A percentile compares a stretch with the other conserved stretches of the same genome.
These are phyloP conservation scores for Triplophysa bombifrons DNA, from an alignment of 2,797 vertebrate genomes.

Conservation along the genomic window DNA sequence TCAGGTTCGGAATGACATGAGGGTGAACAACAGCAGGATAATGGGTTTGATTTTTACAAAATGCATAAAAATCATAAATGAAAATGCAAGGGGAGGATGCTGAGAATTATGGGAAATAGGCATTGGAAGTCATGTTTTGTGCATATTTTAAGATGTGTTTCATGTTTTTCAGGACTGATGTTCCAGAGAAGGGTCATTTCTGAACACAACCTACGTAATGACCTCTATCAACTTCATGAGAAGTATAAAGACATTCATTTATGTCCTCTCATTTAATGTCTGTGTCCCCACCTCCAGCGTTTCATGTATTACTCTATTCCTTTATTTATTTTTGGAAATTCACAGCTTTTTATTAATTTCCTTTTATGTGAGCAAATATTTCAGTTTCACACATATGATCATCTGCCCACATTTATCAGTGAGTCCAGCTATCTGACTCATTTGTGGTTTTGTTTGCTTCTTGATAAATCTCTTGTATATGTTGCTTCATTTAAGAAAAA, in stretches of 20 bases:
- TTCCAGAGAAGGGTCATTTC: conserved; percentile 80
- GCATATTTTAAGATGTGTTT: not conserved
- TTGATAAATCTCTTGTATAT: not conserved
- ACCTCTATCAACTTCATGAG: conserved; percentile 74
- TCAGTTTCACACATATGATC: not conserved
- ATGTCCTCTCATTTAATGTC: not conserved
- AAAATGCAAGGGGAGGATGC: not conserved
- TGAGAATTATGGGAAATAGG: not conserved
- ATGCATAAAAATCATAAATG: not conserved
- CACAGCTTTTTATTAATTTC: not conserved
- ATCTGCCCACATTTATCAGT: not conserved
- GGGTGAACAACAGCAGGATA: too few relatives aligned
- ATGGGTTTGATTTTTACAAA: too few relatives aligned
- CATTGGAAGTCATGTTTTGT: not conserved
- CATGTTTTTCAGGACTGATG: conserved; percentile 69
- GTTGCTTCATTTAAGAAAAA: not conserved
- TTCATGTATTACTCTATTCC: too few relatives aligned
- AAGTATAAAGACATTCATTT: conserved; percentile 71
- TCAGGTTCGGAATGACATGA: too few relatives aligned
- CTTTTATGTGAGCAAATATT: not conserved
- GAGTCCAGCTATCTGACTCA: not conserved
- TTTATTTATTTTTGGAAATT: too few relatives aligned
- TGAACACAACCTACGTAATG: conserved; percentile 78
- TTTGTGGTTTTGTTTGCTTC: not conserved
- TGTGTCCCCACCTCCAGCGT: too few relatives aligned